These are phyloP conservation scores for Microcebus lehilahytsara DNA, from an alignment of 2,113 vertebrate species.

Conservation along the genomic window DNA sequence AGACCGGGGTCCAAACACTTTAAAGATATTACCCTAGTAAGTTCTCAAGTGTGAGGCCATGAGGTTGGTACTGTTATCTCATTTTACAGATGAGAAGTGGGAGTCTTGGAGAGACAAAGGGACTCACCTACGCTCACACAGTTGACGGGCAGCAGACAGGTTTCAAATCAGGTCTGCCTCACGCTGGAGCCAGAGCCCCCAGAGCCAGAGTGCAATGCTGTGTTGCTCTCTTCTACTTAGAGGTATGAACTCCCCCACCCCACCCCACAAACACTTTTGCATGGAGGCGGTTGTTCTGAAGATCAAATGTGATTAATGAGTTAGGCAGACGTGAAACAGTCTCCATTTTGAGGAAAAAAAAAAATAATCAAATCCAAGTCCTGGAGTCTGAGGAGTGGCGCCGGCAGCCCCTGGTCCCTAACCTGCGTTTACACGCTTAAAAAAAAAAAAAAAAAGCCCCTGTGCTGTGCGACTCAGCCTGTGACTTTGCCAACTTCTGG, in stretches of 20 bases:
- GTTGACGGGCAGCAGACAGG: neutral
- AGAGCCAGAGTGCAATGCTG: neutral
- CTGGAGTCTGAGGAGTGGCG: neutral
- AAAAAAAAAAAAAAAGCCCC: too few relatives aligned
- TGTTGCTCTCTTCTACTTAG: neutral
- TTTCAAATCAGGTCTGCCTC: neutral
- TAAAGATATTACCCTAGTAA: too few relatives aligned
- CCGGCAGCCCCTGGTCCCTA: neutral
- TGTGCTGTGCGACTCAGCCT: neutral
- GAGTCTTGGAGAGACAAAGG: neutral
- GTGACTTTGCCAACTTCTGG: neutral
- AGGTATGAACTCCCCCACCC: neutral
- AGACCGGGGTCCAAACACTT: too few relatives aligned
- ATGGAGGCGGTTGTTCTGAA: neutral
- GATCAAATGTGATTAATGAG: neutral
- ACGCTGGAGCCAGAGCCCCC: neutral
- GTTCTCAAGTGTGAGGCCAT: neutral
- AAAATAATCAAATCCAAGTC: neutral
- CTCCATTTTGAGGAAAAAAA: slow-evolving; percentile 7
- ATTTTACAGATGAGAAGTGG: neutral
- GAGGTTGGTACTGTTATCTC: neutral
- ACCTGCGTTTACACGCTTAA: too few relatives aligned
- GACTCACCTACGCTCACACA: neutral
- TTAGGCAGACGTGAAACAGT: neutral
- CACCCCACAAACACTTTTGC: neutral